Evolutionary conservation across 2,113 vertebrate genomes (phyloP).

Genomic region (Mesocricetus auratus): DNA sequence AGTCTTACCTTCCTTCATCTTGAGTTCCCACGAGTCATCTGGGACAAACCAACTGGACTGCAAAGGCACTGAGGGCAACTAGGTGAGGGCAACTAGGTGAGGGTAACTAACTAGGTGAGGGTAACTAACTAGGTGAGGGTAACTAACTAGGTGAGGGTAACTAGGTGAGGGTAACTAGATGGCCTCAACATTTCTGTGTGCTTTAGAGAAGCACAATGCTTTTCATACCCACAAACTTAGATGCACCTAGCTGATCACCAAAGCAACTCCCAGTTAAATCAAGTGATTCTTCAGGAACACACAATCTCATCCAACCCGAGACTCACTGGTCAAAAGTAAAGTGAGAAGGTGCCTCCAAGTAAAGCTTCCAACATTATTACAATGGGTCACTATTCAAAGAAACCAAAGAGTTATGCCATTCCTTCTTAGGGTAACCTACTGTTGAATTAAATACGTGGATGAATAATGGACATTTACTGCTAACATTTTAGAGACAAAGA

Average conservation of each 20-base stretch:
- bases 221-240: background rate
- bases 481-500: conserved; percentile 1
- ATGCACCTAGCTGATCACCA: background rate
- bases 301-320: background rate
- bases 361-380: background rate
- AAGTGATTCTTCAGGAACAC: background rate
- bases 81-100: too few relatives aligned
- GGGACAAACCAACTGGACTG: conserved; percentile 34
- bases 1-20: conserved; percentile 20
- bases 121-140: too few relatives aligned
- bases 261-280: background rate
- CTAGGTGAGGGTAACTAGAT: conserved; percentile 21
- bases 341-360: background rate
- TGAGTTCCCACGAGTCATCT: conserved; percentile 43
- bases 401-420: background rate
- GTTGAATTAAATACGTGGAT: background rate
- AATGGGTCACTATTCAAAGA: background rate
- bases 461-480: background rate
- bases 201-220: conserved; percentile 1
- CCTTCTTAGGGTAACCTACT: background rate
- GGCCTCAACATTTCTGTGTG: conserved; percentile 37
- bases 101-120: too few relatives aligned
- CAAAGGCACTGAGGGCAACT: conserved; percentile 9
- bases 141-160: too few relatives aligned
- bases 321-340: conserved; percentile 28